Conservation (phyloP, 2,797 vertebrate species). For the Siniperca undulata region DNA sequence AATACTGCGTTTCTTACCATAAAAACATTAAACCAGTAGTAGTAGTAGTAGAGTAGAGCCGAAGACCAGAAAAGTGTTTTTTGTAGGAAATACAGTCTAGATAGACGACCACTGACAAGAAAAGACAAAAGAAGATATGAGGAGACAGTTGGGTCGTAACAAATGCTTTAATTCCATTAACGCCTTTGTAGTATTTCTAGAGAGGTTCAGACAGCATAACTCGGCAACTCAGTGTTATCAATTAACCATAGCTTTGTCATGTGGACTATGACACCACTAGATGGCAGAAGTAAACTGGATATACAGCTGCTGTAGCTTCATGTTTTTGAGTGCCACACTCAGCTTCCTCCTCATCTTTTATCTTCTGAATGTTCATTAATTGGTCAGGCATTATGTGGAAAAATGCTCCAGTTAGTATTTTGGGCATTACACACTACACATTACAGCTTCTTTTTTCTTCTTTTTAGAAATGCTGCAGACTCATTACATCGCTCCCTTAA, state of each 20-base stretch:
- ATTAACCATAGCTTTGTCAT: not conserved
- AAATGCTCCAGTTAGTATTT: not conserved
- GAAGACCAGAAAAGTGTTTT: not conserved
- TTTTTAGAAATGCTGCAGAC: no score
- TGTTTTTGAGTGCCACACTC: not conserved
- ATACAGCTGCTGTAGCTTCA: conserved; percentile 2
- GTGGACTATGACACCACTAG: conserved; percentile 61
- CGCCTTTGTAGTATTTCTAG: not conserved
- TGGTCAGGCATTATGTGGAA: not conserved
- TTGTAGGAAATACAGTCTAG: not conserved
- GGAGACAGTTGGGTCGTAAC: not conserved
- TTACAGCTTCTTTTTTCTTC: no score
- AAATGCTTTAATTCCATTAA: not conserved
- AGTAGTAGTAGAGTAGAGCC: no score
- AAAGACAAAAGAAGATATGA: not conserved
- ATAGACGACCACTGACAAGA: not conserved
- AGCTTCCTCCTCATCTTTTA: not conserved
- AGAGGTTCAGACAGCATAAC: not conserved
- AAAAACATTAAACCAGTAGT: not conserved
- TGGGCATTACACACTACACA: not conserved
- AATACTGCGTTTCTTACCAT: not conserved
- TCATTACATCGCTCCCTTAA: no score
- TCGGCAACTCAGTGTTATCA: not conserved
- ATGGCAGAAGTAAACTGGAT: conserved; percentile 65
- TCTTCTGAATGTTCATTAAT: conserved; percentile 11